Percentiles rank a stretch among this genome's conserved stretches.
Conservation (phyloP, 2,888 invertebrate genomes). For the Callinectes sapidus region DNA sequence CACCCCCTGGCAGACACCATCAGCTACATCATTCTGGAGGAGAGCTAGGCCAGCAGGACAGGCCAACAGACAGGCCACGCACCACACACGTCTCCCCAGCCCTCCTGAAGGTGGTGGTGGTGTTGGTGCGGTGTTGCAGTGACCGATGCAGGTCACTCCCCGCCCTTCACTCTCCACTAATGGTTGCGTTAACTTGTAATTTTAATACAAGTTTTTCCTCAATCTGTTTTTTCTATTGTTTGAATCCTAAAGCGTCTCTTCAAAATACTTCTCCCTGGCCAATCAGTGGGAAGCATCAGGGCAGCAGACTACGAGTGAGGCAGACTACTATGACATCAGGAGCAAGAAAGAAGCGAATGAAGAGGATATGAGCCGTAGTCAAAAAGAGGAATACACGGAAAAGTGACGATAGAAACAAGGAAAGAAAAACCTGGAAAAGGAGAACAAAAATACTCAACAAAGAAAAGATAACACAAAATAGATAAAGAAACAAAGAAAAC, state of each 20-base stretch:
- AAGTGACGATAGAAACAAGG: too few species aligned
- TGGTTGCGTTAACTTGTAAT: background rate
- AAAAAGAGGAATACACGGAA: too few species aligned
- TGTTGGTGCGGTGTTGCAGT: background rate
- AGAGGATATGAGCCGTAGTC: too few species aligned
- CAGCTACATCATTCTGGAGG: conserved; percentile 63
- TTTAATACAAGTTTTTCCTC: background rate
- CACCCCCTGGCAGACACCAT: conserved; percentile 40
- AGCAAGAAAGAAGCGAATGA: too few species aligned
- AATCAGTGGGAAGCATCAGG: too few species aligned
- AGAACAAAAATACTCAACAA: too few species aligned
- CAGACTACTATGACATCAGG: too few species aligned
- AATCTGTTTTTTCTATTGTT: background rate
- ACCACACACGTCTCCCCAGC: background rate
- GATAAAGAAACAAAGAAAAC: too few species aligned
- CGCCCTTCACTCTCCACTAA: background rate
- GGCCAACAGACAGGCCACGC: background rate
- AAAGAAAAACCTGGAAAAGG: too few species aligned
- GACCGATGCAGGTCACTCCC: background rate
- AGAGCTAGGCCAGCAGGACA: background rate
- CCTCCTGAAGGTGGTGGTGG: too few species aligned
- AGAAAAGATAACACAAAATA: too few species aligned
- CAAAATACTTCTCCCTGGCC: background rate
- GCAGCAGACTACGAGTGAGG: too few species aligned
- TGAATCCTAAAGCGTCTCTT: background rate